A percentile compares a stretch with the other conserved stretches of the same genome.
Evolutionary conservation across 2,888 invertebrate genomes (phyloP).

Genomic region (Chalcis sispes): DNA sequence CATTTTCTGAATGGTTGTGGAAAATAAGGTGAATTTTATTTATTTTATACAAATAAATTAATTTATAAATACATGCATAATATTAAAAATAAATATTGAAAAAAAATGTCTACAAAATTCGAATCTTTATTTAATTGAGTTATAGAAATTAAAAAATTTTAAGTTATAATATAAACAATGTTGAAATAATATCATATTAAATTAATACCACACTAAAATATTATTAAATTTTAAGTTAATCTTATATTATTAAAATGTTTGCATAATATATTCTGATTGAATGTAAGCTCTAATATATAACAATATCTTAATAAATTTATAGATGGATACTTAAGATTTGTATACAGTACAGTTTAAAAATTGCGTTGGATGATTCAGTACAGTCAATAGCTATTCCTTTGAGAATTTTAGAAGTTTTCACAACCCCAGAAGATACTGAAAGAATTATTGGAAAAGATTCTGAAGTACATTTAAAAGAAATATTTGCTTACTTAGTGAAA

Average conservation of each 20-base stretch:
- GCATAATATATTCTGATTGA: neutral
- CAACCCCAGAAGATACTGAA: constrained; percentile 76
- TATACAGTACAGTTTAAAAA: constrained; percentile 77
- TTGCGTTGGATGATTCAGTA: constrained; percentile 62
- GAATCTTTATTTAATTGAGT: neutral
- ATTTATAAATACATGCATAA: neutral
- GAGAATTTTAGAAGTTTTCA: constrained; percentile 87
- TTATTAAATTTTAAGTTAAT: neutral
- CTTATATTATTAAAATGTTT: neutral
- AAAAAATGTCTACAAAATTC: neutral
- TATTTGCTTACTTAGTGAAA: constrained; percentile 71
- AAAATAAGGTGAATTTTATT: constrained; percentile 68
- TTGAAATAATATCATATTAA: constrained; percentile 4
- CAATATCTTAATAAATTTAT: constrained; percentile 57
- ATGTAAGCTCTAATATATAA: neutral
- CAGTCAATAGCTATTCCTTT: constrained; percentile 84
- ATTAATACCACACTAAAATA: neutral
- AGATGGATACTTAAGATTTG: constrained; percentile 79
- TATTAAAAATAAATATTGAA: neutral
- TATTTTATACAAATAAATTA: constrained; percentile 13
- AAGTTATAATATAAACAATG: neutral
- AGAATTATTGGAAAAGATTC: constrained; percentile 61
- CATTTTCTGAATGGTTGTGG: constrained; percentile 75
- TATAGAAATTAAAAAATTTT: neutral
- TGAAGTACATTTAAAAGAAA: constrained; percentile 72